Evolutionary conservation across 2,113 vertebrate species (phyloP).

Genomic region (Podarcis muralis): DNA sequence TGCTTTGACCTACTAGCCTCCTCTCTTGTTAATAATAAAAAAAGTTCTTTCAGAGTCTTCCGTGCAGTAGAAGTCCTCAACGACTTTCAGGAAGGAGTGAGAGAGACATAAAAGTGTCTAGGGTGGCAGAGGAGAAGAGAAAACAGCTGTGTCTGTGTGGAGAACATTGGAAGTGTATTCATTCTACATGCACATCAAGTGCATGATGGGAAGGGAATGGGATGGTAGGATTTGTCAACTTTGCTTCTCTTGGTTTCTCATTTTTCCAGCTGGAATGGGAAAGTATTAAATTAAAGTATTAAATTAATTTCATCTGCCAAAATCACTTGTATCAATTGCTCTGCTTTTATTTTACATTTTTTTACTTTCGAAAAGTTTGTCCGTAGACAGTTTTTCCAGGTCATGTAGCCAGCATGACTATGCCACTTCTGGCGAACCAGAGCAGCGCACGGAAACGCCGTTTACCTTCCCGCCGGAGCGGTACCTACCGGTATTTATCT

Average conservation of each 20-base stretch:
- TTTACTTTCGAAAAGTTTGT: not conserved
- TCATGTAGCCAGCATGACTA: no score
- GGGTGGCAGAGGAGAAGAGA: constrained; percentile 15
- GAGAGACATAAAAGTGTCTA: constrained; percentile 6
- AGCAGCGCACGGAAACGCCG: no score
- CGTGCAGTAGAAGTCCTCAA: constrained; percentile 32
- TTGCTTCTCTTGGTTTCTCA: no score
- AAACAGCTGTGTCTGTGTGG: not conserved
- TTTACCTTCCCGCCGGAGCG: no score
- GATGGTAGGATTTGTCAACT: no score
- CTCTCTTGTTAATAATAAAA: constrained; percentile 44
- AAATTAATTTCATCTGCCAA: no score
- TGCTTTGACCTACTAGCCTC: constrained; percentile 51
- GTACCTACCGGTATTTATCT: no score
- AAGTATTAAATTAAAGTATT: no score
- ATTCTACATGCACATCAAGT: constrained; percentile 22
- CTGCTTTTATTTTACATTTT: not conserved
- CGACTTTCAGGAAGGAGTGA: constrained; percentile 31
- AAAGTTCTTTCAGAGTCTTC: constrained; percentile 57
- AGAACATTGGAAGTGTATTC: not conserved
- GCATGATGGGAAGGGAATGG: constrained; percentile 24
- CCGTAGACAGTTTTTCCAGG: no score
- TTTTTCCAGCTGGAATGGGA: no score
- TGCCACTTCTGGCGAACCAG: no score
- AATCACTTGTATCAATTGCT: not conserved